Base-by-base conservation (phyloP, 1,140 invertebrate genomes). In the Antheraea mylitta region DNA sequence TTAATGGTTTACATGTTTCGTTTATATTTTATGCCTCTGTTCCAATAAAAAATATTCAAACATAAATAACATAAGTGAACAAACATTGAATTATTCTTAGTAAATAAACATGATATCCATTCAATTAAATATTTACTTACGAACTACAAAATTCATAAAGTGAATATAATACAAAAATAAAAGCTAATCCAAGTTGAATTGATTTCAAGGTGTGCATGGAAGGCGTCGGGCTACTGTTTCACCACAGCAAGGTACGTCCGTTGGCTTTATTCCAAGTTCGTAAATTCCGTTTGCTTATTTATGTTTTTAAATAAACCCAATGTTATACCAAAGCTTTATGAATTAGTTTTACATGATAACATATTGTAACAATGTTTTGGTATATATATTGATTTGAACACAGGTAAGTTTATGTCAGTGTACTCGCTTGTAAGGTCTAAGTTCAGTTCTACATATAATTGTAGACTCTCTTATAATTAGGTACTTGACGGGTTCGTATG, bases 161-260 rank as follows among this genome's bases (percentile, higher is more conserved):
- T 30, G 22, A 30, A 30, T 42, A 42, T 42, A 42, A 53, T 61
- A 60, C 58, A 11, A 11, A 42, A n/a, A 18, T 60, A 0, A 30
- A 61, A 60, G 13, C 18, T 30, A 61, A 61, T 30, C 60, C 11
- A 30, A 67, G 45, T 63, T 68, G 37, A 48, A 38, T 13, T 69
- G 18, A 18, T 66, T 66, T 66, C 13, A 66, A 66, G 65, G 98
- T 99, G 80, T 99, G 98, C 94, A 98, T 99, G 95, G 99, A 99
- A 93, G 99, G 99, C 78, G 98, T 99, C 81, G 98, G 98, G 76
- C 95, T 99, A 71, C 96, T 99, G 71, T 99, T 99, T 94, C 98
- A 98, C 75, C 98, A 99, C 90, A 99, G 98, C 96, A 99, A 99
- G 98, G 99, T 99, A 96, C 83, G 91, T 78, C 38, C 59, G 48